Evolutionary conservation across 2,888 invertebrate species (phyloP), one percentile per base, ranked within the genome.

Genomic region (Embidobia sp.): DNA sequence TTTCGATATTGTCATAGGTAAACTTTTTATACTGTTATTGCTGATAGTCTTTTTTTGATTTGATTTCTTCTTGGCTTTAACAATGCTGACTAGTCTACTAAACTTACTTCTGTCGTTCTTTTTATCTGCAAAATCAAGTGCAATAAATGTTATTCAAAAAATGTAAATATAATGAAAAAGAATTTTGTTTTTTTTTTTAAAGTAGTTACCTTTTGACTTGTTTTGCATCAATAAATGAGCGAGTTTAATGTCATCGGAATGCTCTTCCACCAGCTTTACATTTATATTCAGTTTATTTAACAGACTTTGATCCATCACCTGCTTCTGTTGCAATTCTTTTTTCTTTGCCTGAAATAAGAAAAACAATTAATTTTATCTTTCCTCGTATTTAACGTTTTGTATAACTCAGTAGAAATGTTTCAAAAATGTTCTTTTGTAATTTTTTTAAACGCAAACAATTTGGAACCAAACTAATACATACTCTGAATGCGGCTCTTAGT

Each of bases 401-500:
- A n/a, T n/a, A n/a, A n/a, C n/a, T n/a, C n/a, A n/a, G n/a, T n/a
- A n/a, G 6, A 22, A 22, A 6, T 22, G 6, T 22, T 22, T 22
- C 6, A 6, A 4, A 6, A 22, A 4, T 4, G 6, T 4, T 22
- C 3, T 22, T 22, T 22, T 22, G 6, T 4, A 22, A 6, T 22
- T 22, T 4, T 4, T 22, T 22, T 22, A 22, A 4, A 22, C 22
- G 3, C 22, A 6, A 29, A 2, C 6, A 6, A 29, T 29, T n/a
- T n/a, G n/a, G n/a, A n/a, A n/a, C n/a, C n/a, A n/a, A 5, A 40
- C n/a, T 26, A 59, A 19, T 22, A 87, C 91, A 90, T 91, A 97
- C 97, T 87, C 99, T 93, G 90, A 99, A 98, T 82, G 93, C 93
- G 42, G 95, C 93, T 64, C 99, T 92, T 16, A 98, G 90, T 37